Percentiles rank a stretch among this genome's conserved stretches.
Conservation (phyloP, 2,113 vertebrate species). For the Ochotona princeps region DNA sequence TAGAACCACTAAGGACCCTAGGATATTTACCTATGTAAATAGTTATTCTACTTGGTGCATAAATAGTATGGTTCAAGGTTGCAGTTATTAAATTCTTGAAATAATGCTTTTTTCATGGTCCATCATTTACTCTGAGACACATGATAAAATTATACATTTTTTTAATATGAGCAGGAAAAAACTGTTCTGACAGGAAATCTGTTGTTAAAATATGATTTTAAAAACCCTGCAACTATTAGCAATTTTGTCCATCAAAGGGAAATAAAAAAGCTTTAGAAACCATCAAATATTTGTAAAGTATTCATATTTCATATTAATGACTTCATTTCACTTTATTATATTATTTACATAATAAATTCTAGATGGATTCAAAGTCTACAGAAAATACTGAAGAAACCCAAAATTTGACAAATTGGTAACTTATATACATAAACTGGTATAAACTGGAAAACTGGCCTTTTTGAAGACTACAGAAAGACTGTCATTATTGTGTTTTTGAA, state of each 20-base stretch:
- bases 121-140: not conserved
- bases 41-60: not conserved
- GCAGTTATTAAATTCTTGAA: not conserved
- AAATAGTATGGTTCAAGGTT: not conserved
- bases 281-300: conserved; percentile 20
- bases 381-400: conserved; percentile 9
- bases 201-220: not conserved
- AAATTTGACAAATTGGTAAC: not conserved
- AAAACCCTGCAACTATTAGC: not conserved
- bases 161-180: not conserved
- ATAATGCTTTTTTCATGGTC: not conserved
- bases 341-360: not conserved
- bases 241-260: conserved; percentile 4
- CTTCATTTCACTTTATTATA: too few relatives aligned
- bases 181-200: not conserved
- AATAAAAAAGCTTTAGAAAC: not conserved
- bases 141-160: not conserved
- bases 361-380: not conserved
- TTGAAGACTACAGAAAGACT: not conserved
- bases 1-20: not conserved
- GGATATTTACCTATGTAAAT: not conserved
- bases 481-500: not conserved
- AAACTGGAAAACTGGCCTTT: not conserved
- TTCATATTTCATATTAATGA: conserved; percentile 49
- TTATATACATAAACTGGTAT: not conserved